Conservation (phyloP, 2,797 vertebrate species). For the Triplophysa yarkandensis region DNA sequence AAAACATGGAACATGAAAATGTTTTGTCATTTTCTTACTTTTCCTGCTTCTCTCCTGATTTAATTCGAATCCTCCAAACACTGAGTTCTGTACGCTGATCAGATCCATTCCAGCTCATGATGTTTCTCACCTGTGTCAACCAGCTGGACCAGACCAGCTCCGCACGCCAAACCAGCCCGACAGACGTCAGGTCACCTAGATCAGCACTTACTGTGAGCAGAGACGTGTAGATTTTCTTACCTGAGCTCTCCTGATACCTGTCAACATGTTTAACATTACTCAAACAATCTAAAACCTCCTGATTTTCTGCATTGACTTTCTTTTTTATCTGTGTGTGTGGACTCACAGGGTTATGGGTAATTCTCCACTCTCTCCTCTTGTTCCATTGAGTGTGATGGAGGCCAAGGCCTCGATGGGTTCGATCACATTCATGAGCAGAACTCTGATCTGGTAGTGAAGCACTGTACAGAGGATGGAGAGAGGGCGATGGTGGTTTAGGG, state of each 20-base stretch:
- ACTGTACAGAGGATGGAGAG: slow-evolving; percentile 72
- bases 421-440: slow-evolving; percentile 75
- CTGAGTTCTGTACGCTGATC: slow-evolving; percentile 63
- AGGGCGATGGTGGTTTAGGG: neutral
- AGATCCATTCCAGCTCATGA: slow-evolving; percentile 70
- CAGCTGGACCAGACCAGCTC: slow-evolving; percentile 73
- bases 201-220: slow-evolving; percentile 73
- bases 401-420: slow-evolving; percentile 68
- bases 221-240: slow-evolving; percentile 78
- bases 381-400: slow-evolving; percentile 74
- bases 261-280: slow-evolving; percentile 4
- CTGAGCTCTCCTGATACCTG: slow-evolving; percentile 70
- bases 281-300: too few species aligned
- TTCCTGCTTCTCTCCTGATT: slow-evolving; percentile 80
- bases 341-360: slow-evolving; percentile 77
- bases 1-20: too few species aligned
- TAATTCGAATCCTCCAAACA: slow-evolving; percentile 72
- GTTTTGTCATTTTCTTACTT: slow-evolving; percentile 66
- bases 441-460: slow-evolving; percentile 85
- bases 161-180: slow-evolving; percentile 78
- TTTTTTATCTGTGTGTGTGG: neutral
- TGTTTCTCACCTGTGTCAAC: slow-evolving; percentile 76
- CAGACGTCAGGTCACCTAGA: slow-evolving; percentile 74
- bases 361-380: slow-evolving; percentile 67
- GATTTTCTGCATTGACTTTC: too few species aligned